Conservation (phyloP, 2,888 invertebrate species). For the Apoderus coryli region DNA sequence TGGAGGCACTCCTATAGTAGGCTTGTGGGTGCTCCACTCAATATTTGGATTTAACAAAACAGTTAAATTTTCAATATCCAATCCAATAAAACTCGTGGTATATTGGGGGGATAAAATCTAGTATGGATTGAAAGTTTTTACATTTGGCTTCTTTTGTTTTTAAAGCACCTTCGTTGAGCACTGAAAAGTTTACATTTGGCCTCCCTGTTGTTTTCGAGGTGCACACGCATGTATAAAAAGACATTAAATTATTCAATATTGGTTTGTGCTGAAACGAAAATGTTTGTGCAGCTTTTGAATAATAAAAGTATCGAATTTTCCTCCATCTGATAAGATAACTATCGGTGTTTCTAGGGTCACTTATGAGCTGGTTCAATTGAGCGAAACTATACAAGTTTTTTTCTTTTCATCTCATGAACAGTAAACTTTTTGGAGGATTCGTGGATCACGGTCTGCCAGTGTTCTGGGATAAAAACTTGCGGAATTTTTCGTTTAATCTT, state of each 20-base stretch:
- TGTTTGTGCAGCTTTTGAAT: conserved; percentile 8
- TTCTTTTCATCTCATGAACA: conserved; percentile 9
- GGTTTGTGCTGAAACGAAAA: conserved; percentile 11
- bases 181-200: conserved; percentile 5
- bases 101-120: conserved; percentile 11
- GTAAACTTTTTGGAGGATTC: conserved; percentile 11
- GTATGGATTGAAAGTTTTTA: conserved; percentile 10
- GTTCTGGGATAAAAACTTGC: conserved; percentile 11
- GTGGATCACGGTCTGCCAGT: conserved; percentile 10
- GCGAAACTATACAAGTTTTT: conserved; percentile 11
- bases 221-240: conserved; percentile 10
- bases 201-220: conserved; percentile 8
- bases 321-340: conserved; percentile 10
- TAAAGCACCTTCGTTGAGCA: conserved; percentile 10
- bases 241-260: conserved; percentile 6
- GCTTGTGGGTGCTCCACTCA: no score
- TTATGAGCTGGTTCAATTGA: conserved; percentile 9
- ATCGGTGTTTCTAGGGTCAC: conserved; percentile 9
- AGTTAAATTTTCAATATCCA: no score
- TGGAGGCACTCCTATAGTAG: no score
- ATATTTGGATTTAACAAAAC: no score
- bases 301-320: conserved; percentile 10
- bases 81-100: conserved; percentile 9
- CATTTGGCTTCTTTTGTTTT: conserved; percentile 11
- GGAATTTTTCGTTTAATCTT: conserved; percentile 10